Evolutionary conservation across 2,113 vertebrate genomes (phyloP).

Genomic region (Dipodomys spectabilis): DNA sequence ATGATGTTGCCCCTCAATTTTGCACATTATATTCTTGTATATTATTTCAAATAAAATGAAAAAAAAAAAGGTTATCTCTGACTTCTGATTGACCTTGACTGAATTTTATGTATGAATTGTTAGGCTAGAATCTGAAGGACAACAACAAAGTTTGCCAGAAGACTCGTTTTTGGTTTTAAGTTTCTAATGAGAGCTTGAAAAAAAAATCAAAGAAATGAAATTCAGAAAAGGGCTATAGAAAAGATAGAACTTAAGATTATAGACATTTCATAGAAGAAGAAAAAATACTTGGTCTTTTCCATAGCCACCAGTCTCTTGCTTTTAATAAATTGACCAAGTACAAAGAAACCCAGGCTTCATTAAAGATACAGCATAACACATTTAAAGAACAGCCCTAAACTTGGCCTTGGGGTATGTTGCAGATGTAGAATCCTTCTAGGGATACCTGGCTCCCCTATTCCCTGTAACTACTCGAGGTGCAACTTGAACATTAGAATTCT

Average conservation of each 20-base stretch:
- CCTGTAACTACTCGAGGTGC: neutral
- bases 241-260: neutral
- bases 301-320: neutral
- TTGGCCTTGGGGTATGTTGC: neutral
- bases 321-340: conserved; percentile 26
- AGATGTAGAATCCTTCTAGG: neutral
- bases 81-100: conserved; percentile 45
- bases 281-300: neutral
- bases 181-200: neutral
- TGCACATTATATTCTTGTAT: conserved; percentile 99
- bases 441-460: neutral
- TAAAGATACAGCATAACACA: neutral
- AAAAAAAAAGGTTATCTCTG: conserved; percentile 70
- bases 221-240: neutral
- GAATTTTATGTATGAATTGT: neutral
- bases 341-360: conserved; percentile 5
- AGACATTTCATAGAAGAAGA: conserved; percentile 17
- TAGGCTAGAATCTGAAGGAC: neutral
- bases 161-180: neutral
- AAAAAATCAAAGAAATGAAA: neutral
- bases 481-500: neutral
- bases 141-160: neutral
- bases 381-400: neutral
- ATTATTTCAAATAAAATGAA: conserved; percentile 99
- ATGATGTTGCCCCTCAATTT: conserved; percentile 95